Evolutionary conservation across 2,888 invertebrate species (phyloP).

Genomic region (Acanthosepion esculentum): DNA sequence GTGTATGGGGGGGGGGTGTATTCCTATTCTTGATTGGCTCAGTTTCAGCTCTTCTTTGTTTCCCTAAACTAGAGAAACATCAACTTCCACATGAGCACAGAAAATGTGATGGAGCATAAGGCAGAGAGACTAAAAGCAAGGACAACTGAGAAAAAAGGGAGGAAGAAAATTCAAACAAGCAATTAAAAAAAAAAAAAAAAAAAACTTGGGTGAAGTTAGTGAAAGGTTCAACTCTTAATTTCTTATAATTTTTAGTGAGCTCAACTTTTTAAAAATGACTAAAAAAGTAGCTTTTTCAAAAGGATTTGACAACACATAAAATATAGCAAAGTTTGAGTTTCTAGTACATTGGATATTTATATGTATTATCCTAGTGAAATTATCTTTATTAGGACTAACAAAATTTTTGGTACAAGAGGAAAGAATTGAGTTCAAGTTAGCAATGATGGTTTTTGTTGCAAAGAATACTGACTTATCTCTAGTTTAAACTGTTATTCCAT

Average conservation of each 20-base stretch:
- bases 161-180: no score
- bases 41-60: not conserved
- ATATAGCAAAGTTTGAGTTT: not conserved
- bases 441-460: no score
- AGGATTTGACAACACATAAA: not conserved
- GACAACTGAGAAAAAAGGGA: not conserved
- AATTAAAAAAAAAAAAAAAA: no score
- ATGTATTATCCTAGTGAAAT: no score
- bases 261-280: no score
- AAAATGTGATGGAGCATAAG: not conserved
- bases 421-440: no score
- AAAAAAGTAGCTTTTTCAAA: no score
- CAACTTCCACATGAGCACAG: not conserved
- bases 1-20: not conserved
- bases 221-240: not conserved
- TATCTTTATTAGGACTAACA: no score
- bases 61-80: not conserved
- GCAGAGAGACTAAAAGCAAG: not conserved
- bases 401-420: no score
- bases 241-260: not conserved
- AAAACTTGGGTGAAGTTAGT: not conserved
- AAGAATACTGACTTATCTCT: no score
- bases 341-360: not conserved
- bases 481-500: not conserved
- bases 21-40: not conserved